phyloP scores from a whole-genome alignment of 2,113 vertebrate genomes.

The Oreochromis spilurus region DNA sequence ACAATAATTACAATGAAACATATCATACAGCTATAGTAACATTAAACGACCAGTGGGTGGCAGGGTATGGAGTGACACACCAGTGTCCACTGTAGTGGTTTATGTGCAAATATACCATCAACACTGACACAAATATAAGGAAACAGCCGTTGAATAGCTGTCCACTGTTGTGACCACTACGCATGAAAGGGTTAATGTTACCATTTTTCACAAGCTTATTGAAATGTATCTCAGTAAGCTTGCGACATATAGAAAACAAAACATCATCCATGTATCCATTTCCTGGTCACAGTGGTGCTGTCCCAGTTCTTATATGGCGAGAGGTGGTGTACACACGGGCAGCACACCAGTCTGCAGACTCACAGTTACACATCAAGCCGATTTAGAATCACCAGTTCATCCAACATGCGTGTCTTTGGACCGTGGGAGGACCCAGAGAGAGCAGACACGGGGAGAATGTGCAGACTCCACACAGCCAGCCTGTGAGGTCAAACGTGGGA shows the following conservation, averaged over 20 bases:
- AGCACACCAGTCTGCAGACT: neutral
- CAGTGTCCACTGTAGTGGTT: neutral
- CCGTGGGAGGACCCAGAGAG: neutral
- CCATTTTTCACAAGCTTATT: neutral
- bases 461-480: neutral
- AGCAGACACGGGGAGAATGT: neutral
- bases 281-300: neutral
- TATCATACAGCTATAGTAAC: neutral
- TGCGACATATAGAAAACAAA: neutral
- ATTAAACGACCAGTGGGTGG: neutral
- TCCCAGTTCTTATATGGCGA: neutral
- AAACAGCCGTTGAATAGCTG: neutral
- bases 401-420: accelerated
- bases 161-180: neutral
- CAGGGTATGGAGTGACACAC: neutral
- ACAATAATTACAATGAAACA: neutral
- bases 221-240: neutral
- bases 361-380: accelerated
- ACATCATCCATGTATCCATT: neutral
- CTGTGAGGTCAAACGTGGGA: neutral
- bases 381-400: neutral
- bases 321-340: neutral
- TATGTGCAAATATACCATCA: neutral
- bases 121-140: neutral
- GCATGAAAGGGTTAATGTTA: neutral